These are phyloP conservation scores for Zosterops hypoxanthus DNA, from an alignment of 2,113 vertebrate species.

Conservation along the genomic window DNA sequence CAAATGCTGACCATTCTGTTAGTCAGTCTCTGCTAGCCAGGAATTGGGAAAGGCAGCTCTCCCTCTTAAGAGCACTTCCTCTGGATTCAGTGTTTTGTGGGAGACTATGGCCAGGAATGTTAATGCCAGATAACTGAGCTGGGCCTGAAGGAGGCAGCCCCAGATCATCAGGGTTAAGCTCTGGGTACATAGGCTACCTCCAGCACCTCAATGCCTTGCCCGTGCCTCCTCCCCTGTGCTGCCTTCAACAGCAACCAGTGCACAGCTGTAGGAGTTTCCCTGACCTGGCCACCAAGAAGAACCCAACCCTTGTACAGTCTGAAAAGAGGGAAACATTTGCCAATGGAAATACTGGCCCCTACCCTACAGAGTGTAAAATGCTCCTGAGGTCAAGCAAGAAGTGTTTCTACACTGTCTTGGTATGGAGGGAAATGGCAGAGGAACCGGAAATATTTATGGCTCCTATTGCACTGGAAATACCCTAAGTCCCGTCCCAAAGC, in stretches of 20 bases:
- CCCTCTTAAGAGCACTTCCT: background rate
- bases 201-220: background rate
- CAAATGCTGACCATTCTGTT: background rate
- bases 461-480: background rate
- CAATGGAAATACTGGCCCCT: background rate
- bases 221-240: background rate
- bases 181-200: background rate
- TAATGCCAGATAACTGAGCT: background rate
- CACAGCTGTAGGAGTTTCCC: background rate
- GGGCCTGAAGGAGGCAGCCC: background rate
- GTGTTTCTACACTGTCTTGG: accelerated
- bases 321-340: background rate
- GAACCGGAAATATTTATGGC: background rate
- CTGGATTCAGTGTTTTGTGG: background rate
- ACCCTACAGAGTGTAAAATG: background rate
- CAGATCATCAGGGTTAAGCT: background rate
- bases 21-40: background rate
- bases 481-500: too few species aligned
- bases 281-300: background rate
- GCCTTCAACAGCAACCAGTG: background rate
- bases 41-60: background rate
- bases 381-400: background rate
- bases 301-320: background rate
- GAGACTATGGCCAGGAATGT: background rate
- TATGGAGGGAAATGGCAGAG: background rate